A percentile compares a stretch with the other conserved stretches of the same genome.
Evolutionary conservation across 1,140 invertebrate genomes (phyloP).

Genomic region (Bursaphelenchus mucronatus): DNA sequence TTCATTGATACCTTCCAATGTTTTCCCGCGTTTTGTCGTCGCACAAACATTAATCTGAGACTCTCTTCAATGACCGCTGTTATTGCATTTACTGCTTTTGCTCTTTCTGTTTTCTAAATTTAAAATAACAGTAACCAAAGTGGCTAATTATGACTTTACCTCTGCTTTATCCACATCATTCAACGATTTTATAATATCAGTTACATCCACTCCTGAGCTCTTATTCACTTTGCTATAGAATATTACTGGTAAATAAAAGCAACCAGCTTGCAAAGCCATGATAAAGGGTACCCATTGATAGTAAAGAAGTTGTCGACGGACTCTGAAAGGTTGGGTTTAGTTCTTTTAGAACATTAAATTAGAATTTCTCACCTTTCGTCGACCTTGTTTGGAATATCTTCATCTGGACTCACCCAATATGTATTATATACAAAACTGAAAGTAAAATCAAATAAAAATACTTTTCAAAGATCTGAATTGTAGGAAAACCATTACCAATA

Average conservation of each 20-base stretch:
- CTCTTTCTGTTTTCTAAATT: conserved; percentile 45
- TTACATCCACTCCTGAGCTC: conserved; percentile 50
- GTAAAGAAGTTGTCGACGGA: conserved; percentile 57
- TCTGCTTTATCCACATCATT: conserved; percentile 42
- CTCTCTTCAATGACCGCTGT: conserved; percentile 35
- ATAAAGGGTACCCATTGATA: conserved; percentile 65
- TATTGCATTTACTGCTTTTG: conserved; percentile 32
- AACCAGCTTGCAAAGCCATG: conserved; percentile 64
- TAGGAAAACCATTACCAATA: conserved; percentile 44
- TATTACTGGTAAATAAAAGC: conserved; percentile 64
- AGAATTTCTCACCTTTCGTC: conserved; percentile 34
- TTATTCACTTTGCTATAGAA: conserved; percentile 61
- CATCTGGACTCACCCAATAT: conserved; percentile 55
- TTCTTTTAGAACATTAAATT: background rate
- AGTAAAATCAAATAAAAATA: conserved; percentile 15
- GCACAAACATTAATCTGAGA: conserved; percentile 36
- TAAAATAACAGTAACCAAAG: too few species aligned
- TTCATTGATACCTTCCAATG: background rate
- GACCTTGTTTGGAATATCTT: conserved; percentile 42
- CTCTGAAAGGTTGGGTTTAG: conserved; percentile 26
- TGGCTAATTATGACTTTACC: conserved; percentile 20
- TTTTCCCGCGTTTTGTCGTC: conserved; percentile 21
- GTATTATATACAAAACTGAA: conserved; percentile 60
- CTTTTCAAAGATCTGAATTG: background rate
- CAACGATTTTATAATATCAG: conserved; percentile 43